Evolutionary conservation across 2,888 invertebrate genomes (phyloP).

Genomic region (Subacronicta megacephala): DNA sequence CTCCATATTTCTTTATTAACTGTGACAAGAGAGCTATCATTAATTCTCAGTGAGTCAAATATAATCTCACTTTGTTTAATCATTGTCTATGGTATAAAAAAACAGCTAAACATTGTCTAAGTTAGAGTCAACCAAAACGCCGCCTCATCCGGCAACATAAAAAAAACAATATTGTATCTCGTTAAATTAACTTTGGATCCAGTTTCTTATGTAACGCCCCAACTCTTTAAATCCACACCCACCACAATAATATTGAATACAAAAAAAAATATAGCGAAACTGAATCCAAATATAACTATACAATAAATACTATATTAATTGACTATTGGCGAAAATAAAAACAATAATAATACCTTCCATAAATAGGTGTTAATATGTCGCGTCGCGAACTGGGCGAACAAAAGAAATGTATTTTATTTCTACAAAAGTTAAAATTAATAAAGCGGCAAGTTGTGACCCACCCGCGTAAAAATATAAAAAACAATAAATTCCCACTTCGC

Average conservation of each 20-base stretch:
- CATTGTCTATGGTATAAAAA: conserved; percentile 67
- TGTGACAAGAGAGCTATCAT: conserved; percentile 61
- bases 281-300: conserved; percentile 67
- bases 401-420: conserved; percentile 71
- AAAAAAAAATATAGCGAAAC: conserved; percentile 52
- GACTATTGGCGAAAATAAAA: conserved; percentile 72
- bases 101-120: conserved; percentile 65
- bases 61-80: conserved; percentile 58
- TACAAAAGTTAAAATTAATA: conserved; percentile 64
- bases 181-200: conserved; percentile 63
- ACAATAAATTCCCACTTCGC: conserved; percentile 58
- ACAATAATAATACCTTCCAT: conserved; percentile 61
- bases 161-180: conserved; percentile 66
- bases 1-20: conserved; percentile 53
- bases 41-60: conserved; percentile 50
- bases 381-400: conserved; percentile 63
- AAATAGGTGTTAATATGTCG: conserved; percentile 56
- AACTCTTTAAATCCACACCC: conserved; percentile 31
- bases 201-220: conserved; percentile 56
- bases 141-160: conserved; percentile 69
- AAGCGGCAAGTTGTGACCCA: conserved; percentile 49
- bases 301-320: conserved; percentile 76
- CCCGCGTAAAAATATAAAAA: conserved; percentile 58
- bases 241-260: conserved; percentile 40
- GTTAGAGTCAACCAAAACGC: conserved; percentile 69